Base-by-base conservation (phyloP, 53 echinoderm and acorn worm species). In the Paracentrotus lividus region DNA sequence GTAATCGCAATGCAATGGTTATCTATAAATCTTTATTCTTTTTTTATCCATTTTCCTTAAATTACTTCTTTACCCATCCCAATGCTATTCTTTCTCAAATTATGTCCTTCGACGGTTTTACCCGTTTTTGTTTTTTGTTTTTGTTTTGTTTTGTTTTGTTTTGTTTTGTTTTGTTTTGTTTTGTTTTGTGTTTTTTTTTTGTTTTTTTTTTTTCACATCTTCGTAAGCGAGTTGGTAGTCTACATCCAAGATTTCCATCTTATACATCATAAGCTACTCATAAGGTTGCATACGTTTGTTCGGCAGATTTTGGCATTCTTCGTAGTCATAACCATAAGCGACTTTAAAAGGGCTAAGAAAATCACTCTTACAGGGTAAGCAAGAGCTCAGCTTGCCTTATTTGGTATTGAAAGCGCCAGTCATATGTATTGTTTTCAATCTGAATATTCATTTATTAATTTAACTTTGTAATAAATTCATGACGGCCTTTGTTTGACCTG, bases 381-480 rank as follows among this genome's bases (percentile, higher is more conserved):
- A n/a, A n/a, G n/a, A n/a, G n/a, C n/a, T 4, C n/a, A n/a, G n/a
- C 51, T 85, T 85, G 51, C 85, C 85, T 49, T 85, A 85, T 85
- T 49, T 85, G 85, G 85, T 47, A 47, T 49, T 29, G 47, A 27
- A 51, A 0, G 27, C 2, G 26, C 49, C 3, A 49, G n/a, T 26
- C 24, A 16, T 26, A n/a, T 49, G n/a, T 33, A 14, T 85, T 49
- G 9, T 52, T 31, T 47, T 16, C 34, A 3, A 18, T 24, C 24
- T 51, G 85, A 45, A 85, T 47, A 49, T 49, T 47, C 51, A 51
- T 31, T n/a, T n/a, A 44, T 26, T 26, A 85, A 49, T 85, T 85
- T 49, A 47, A 85, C 49, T 29, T 49, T 49, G 31, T 51, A 49
- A 49, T 85, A 45, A 45, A 49, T 85, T 85, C 49, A 85, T 47